Conservation (phyloP, 2,797 vertebrate genomes). For the Bryconaethiops microstoma region DNA sequence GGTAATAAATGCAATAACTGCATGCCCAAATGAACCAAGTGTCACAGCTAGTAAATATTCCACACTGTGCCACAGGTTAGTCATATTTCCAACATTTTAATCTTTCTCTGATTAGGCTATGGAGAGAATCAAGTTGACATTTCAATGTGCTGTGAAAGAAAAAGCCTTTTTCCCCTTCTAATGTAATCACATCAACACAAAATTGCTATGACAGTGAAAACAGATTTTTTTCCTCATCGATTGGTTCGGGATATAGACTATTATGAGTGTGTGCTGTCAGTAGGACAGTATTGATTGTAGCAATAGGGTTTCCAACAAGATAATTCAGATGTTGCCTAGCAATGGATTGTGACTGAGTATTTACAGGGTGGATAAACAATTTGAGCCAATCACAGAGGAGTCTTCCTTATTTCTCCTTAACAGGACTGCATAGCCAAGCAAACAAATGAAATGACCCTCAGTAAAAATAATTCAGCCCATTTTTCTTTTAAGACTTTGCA, state of each 20-base stretch:
- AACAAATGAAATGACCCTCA: conserved; percentile 7
- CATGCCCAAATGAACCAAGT: not conserved
- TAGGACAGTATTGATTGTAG: conserved; percentile 17
- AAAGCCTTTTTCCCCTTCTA: not conserved
- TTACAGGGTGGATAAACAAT: conserved; percentile 18
- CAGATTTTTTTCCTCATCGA: conserved; percentile 15
- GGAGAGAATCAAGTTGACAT: conserved; percentile 9
- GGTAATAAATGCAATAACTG: conserved; percentile 16
- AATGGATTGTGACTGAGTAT: not conserved
- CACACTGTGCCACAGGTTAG: conserved; percentile 3
- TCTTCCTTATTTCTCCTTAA: not conserved
- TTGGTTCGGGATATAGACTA: conserved; percentile 23
- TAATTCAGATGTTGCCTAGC: conserved; percentile 2
- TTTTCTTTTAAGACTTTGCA: not conserved
- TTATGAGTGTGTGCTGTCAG: not conserved
- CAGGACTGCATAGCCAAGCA: not conserved
- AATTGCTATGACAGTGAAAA: conserved; percentile 11
- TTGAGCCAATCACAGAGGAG: not conserved
- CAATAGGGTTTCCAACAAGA: conserved; percentile 7
- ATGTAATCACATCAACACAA: conserved; percentile 8
- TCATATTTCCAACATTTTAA: not conserved
- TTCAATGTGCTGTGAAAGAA: not conserved
- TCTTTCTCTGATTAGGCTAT: conserved; percentile 8
- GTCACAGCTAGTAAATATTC: conserved; percentile 14
- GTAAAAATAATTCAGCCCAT: not conserved